Evolutionary conservation across 2,797 vertebrate species (phyloP).

Genomic region (Thamnophis elegans): DNA sequence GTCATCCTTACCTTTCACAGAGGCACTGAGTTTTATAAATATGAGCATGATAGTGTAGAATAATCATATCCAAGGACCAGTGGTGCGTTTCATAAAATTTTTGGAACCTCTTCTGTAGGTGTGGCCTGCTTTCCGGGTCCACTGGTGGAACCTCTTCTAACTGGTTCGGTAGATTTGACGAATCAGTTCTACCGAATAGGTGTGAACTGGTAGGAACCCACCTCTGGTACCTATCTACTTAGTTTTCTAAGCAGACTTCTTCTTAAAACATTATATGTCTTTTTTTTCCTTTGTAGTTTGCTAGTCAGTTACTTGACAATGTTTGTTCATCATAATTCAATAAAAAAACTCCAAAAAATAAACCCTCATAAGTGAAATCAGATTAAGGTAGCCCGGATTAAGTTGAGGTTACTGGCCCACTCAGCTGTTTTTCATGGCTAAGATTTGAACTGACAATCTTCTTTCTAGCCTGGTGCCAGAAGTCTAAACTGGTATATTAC

Average conservation of each 20-base stretch:
- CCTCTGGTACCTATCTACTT: no score
- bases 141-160: no score
- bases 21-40: no score
- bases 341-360: background rate
- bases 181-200: no score
- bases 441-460: background rate
- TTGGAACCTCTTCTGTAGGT: no score
- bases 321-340: background rate
- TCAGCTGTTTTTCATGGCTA: background rate
- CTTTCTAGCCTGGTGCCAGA: background rate
- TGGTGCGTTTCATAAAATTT: no score
- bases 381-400: background rate
- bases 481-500: background rate
- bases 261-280: background rate
- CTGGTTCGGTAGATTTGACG: no score
- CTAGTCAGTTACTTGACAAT: background rate
- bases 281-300: background rate
- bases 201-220: no score
- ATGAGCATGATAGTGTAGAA: no score
- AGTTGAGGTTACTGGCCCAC: background rate
- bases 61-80: no score
- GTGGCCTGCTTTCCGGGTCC: no score
- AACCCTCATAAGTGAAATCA: background rate
- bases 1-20: no score
- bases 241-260: background rate